Base-by-base conservation (phyloP, 2,888 invertebrate genomes). In the Ornithoptera alexandrae region DNA sequence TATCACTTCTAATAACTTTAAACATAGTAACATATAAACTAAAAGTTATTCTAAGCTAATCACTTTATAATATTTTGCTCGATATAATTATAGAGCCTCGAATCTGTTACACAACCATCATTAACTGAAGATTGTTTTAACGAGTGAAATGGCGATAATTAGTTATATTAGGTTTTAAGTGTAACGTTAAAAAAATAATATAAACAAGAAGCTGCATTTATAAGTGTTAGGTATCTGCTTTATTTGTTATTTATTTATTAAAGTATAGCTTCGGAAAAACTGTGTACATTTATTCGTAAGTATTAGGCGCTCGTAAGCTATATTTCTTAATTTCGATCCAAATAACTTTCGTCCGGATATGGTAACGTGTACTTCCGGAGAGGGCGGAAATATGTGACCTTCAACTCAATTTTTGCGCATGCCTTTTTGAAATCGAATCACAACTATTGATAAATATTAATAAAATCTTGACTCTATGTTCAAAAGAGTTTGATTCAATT, bases 371-470 rank as follows among this genome's bases (percentile, higher is more conserved):
- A 81, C 82, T 81, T 83, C 79, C 81, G 76, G 73, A 68, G 77
- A 72, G 74, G 68, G 70, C 84, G 87, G 87, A 87, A 85, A 78
- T 80, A 81, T 81, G 80, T 81, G 76, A 78, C 72, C 78, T 74
- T 84, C 82, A 73, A 88, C 86, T 86, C 85, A 78, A 85, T 81
- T 82, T 83, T 81, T 78, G 83, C 78, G 72, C 76, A 66, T 72
- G 74, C 67, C 71, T 74, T 80, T 79, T 81, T 78, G 72, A 79
- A 81, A 80, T 72, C 76, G 75, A 69, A 39, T 36, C 77, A 63
- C 75, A 78, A 76, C 72, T 71, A 70, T 70, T 71, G 61, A 65
- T 62, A 42, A 5, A 18, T 18, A 20, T 64, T 70, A 78, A 36
- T 20, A 73, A 18, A 81, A 76, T 81, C 66, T 78, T 65, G 73